Evolutionary conservation across 92 coral and sea anemone species (phyloP), one percentile per base, ranked within the genome.

Genomic region (Umimayanthus chanpuru): DNA sequence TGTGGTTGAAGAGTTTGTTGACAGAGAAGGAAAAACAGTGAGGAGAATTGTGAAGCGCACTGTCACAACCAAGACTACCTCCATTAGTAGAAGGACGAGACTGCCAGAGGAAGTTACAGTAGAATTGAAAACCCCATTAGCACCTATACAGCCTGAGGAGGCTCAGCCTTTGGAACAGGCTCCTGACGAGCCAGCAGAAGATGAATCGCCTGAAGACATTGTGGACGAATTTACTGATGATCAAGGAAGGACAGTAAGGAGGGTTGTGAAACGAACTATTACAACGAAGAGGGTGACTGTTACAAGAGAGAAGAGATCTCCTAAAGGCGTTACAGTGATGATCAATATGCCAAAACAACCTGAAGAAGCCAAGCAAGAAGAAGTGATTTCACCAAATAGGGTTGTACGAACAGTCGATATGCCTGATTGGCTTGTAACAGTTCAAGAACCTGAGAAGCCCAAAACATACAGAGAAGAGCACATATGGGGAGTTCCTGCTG

Each of bases 11-110:
- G 95, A 92, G 56, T 92, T 67, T 83, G 76, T 89, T 4, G 96
- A 93, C 43, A 95, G 88, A 29, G 86, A 90, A 40, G 96, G 98
- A 25, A 91, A 77, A 76, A 87, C 73, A 26, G 94, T 91, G 25
- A 93, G 76, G 77, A 77, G 92, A 16, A 76, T 88, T 38, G 78
- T 90, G 23, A 81, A 74, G 55, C 85, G 89, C 12, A 75, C 88
- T 38, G 56, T 91, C 3, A 89, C 92, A 39, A 91, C 76, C 81
- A 73, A 68, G 78, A 6, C 91, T 76, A 14, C 39, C 66, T 21
- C 76, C 15, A 41, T 78, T 44, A 75, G 85, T 55, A 9, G 79
- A 85, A 12, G 47, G 50, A 29, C 79, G 56, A 44, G 82, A 50
- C 0, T 36, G 4, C 49, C 79, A 15, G 28, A 39, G 50, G 79